These are phyloP conservation scores for Heteronetta atricapilla DNA, from an alignment of 2,113 vertebrate genomes.

Conservation along the genomic window DNA sequence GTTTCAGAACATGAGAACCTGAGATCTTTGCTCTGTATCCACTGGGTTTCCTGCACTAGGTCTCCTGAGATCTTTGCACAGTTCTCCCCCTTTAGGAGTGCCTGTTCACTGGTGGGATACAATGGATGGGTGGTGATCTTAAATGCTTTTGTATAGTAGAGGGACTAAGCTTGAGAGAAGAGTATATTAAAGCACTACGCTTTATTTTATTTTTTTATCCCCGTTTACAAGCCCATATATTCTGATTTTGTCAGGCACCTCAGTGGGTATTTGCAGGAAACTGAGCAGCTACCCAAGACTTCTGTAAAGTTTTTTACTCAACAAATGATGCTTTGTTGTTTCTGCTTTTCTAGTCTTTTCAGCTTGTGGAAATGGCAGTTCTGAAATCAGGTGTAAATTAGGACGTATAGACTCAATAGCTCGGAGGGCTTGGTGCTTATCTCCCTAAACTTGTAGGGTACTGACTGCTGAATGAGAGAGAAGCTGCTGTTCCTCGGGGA, in stretches of 20 bases:
- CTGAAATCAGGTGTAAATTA: background rate
- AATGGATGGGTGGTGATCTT: background rate
- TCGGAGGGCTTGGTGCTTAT: background rate
- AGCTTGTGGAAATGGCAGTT: background rate
- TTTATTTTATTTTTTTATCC: background rate
- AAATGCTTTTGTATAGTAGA: background rate
- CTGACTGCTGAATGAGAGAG: background rate
- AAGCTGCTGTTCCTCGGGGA: background rate
- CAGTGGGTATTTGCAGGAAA: background rate
- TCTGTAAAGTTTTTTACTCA: background rate
- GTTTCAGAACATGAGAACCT: background rate
- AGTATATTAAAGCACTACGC: background rate
- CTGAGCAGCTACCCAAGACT: background rate
- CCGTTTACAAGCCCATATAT: background rate
- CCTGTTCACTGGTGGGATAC: background rate
- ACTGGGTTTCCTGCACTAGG: background rate
- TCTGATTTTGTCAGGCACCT: background rate
- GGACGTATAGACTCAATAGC: background rate
- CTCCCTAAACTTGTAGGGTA: fast-evolving
- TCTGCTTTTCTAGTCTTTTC: background rate
- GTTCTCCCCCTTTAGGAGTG: background rate
- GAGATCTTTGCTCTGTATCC: background rate
- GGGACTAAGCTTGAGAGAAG: background rate
- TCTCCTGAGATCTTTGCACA: background rate
- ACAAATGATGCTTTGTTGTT: background rate